These are phyloP conservation scores for Dysidea cf. avara DNA, from an alignment of 37 sponge, comb jelly and placozoan species.

Conservation along the genomic window DNA sequence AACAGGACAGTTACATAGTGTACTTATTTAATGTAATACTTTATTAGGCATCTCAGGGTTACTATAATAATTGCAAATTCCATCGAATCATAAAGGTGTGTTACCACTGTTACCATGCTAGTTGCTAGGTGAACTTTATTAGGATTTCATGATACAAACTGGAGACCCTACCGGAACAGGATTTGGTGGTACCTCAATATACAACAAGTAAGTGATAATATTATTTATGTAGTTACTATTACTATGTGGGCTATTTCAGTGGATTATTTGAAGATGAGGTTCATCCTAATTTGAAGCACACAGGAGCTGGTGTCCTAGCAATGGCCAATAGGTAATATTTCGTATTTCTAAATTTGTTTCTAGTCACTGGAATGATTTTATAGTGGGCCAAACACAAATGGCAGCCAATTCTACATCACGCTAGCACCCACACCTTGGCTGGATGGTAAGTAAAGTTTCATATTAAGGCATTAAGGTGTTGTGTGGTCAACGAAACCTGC, in stretches of 20 bases:
- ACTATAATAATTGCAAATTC: conserved; percentile 88
- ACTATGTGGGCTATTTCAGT: conserved; percentile 2
- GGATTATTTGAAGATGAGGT: conserved; percentile 94
- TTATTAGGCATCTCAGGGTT: conserved; percentile 73
- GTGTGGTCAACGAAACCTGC: no score
- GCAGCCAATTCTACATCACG: conserved; percentile 98
- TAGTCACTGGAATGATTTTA: not conserved
- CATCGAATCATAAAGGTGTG: conserved; percentile 90
- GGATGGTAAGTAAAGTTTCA: conserved; percentile 74
- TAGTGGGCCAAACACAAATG: conserved; percentile 99
- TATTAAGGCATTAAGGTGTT: not conserved
- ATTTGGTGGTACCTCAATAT: conserved; percentile 96
- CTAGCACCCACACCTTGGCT: conserved; percentile 95
- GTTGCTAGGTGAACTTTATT: not conserved
- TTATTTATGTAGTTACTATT: not conserved
- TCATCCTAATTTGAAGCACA: conserved; percentile 90
- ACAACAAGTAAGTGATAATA: conserved; percentile 66
- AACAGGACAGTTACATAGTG: not conserved
- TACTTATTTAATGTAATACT: not conserved
- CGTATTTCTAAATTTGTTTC: conserved; percentile 6
- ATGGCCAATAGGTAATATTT: conserved; percentile 93
- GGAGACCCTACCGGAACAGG: conserved; percentile 99
- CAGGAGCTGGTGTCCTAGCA: conserved; percentile 97
- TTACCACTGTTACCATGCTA: not conserved
- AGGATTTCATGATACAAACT: conserved; percentile 97